phyloP scores from a whole-genome alignment of 2,888 invertebrate genomes.

The Trachelus iudaicus region DNA sequence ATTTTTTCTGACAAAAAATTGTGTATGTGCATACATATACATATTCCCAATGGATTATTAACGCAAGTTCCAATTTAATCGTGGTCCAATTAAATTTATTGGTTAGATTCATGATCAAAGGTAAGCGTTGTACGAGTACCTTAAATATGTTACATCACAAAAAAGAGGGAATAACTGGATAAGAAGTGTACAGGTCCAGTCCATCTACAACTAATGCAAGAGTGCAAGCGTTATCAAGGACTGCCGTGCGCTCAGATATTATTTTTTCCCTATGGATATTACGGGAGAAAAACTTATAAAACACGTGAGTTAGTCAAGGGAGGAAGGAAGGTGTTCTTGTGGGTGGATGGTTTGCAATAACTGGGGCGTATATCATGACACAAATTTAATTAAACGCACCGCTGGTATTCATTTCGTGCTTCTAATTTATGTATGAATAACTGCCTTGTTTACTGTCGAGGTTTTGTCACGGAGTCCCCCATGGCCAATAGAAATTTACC shows the following conservation, averaged over 20 bases:
- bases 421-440: conserved; percentile 61
- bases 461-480: not conserved
- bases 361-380: conserved; percentile 58
- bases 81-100: not conserved
- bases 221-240: not conserved
- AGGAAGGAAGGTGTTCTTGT: conserved; percentile 10
- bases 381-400: conserved; percentile 62
- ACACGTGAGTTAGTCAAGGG: conserved; percentile 35
- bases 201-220: not conserved
- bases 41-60: too few species aligned
- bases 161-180: not conserved
- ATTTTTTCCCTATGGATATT: not conserved
- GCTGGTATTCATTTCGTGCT: conserved; percentile 52
- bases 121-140: not conserved
- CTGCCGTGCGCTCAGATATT: not conserved
- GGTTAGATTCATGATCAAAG: not conserved
- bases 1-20: too few species aligned
- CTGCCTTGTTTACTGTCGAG: conserved; percentile 40
- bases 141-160: not conserved
- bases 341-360: conserved; percentile 46
- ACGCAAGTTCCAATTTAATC: too few species aligned
- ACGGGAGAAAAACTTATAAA: conserved; percentile 32
- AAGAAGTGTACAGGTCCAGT: too few species aligned
- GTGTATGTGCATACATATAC: too few species aligned
- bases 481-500: not conserved